Percentiles rank a stretch among this genome's conserved stretches.
phyloP scores from a whole-genome alignment of 1,140 invertebrate genomes.

The Anagrus nilaparvatae region DNA sequence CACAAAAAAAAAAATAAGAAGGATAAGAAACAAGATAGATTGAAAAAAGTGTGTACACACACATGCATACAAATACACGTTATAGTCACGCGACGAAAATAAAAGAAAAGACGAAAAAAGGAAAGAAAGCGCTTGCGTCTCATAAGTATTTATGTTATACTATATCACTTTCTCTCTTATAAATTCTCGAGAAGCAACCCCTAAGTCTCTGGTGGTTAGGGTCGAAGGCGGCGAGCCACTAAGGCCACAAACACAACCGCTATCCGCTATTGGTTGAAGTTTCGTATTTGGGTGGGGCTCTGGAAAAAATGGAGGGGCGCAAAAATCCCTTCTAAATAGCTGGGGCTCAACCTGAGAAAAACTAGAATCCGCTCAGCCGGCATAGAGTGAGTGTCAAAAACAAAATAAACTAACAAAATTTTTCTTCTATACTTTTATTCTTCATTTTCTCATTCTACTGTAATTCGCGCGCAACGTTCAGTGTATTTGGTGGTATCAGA shows the following conservation, averaged over 20 bases:
- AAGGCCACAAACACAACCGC: slow-evolving; percentile 44
- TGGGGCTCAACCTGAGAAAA: slow-evolving; percentile 36
- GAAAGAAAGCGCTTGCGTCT: not conserved
- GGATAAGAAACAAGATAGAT: too few relatives aligned
- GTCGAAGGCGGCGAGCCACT: slow-evolving; percentile 41
- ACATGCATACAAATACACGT: too few relatives aligned
- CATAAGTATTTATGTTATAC: not conserved
- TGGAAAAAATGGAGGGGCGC: slow-evolving; percentile 38
- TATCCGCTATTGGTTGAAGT: slow-evolving; percentile 40
- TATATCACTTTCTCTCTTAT: too few relatives aligned
- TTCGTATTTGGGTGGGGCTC: slow-evolving; percentile 37
- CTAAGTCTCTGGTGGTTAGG: slow-evolving; percentile 19
- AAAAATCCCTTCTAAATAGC: slow-evolving; percentile 44
- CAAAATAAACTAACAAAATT: too few relatives aligned
- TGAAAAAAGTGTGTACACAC: too few relatives aligned
- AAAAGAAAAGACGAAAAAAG: not conserved
- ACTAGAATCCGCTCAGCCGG: slow-evolving; percentile 41
- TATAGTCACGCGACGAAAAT: too few relatives aligned
- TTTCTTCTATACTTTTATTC: too few relatives aligned
- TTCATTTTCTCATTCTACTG: too few relatives aligned
- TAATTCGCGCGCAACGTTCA: too few relatives aligned
- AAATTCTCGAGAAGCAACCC: too few relatives aligned
- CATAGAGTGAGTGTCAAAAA: slow-evolving; percentile 38
- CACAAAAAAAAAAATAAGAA: too few relatives aligned
- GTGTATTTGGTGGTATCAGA: too few relatives aligned